A percentile compares a stretch with the other conserved stretches of the same genome.
phyloP scores from a whole-genome alignment of 2,888 invertebrate genomes.

The Saturnia japonica region DNA sequence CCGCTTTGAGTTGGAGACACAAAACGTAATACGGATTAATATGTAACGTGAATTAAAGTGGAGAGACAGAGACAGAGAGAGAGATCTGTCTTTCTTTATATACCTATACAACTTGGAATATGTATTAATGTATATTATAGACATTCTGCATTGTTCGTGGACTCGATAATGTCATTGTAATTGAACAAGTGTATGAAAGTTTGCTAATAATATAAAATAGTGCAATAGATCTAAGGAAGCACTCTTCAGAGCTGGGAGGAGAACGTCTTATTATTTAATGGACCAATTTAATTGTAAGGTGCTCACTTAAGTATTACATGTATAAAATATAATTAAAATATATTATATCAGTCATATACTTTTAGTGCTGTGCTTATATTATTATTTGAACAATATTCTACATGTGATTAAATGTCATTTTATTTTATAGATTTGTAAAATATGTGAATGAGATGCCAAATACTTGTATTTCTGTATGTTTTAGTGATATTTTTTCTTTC shows the following conservation, averaged over 20 bases:
- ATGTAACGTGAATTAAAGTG: not conserved
- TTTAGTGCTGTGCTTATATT: slow-evolving; percentile 65
- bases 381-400: slow-evolving; percentile 55
- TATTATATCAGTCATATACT: slow-evolving; percentile 55
- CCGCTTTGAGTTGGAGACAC: not conserved
- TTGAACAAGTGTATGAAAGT: not conserved
- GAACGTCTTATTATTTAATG: slow-evolving; percentile 4
- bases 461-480: slow-evolving; percentile 57
- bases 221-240: not conserved
- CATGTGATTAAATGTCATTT: slow-evolving; percentile 16
- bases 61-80: too few relatives aligned
- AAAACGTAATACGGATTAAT: not conserved
- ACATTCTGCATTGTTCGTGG: not conserved
- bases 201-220: not conserved
- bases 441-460: slow-evolving; percentile 78
- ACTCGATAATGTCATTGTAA: not conserved
- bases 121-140: not conserved
- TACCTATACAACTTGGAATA: not conserved
- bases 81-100: not conserved
- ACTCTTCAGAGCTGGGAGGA: not conserved
- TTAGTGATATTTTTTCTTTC: slow-evolving; percentile 47
- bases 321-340: not conserved
- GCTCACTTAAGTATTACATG: slow-evolving; percentile 22
- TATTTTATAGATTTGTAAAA: slow-evolving; percentile 24
- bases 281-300: slow-evolving; percentile 27